These are phyloP conservation scores for Drosophila fungiperda DNA, from an alignment of 2,888 invertebrate genomes.

Conservation along the genomic window DNA sequence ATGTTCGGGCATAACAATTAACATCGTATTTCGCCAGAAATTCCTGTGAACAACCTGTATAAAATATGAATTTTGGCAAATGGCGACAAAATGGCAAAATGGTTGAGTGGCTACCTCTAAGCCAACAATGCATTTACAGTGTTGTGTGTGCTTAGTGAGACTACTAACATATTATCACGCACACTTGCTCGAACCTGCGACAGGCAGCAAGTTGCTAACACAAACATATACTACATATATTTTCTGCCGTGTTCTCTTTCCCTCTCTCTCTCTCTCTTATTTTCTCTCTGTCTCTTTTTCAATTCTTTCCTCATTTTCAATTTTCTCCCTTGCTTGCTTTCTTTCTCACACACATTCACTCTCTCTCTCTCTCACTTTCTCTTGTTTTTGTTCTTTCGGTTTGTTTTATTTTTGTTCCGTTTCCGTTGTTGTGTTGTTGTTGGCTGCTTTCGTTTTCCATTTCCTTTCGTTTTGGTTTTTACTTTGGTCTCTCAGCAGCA, in stretches of 20 bases:
- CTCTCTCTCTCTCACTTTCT: background rate
- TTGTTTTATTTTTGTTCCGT: constrained; percentile 14
- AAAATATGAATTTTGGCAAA: background rate
- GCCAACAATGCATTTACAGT: too few species aligned
- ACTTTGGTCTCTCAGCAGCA: constrained; percentile 8
- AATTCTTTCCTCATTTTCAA: constrained; percentile 8
- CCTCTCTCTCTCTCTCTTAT: constrained; percentile 29
- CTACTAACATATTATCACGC: too few species aligned
- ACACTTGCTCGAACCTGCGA: background rate
- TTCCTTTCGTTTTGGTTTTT: constrained; percentile 36
- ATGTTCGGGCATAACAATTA: background rate
- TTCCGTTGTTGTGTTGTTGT: constrained; percentile 21
- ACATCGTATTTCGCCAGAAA: background rate
- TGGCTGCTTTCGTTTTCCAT: constrained; percentile 14
- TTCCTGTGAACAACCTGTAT: background rate
- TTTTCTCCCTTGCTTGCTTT: constrained; percentile 10
- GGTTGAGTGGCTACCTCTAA: background rate
- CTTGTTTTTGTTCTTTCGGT: background rate
- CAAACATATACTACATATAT: background rate
- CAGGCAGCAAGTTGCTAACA: background rate
- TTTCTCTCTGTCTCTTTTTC: constrained; percentile 27
- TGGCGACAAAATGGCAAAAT: background rate
- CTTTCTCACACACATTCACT: background rate
- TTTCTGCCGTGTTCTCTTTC: constrained; percentile 40
- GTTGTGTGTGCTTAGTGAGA: too few species aligned